A percentile compares a stretch with the other conserved stretches of the same genome.
Conservation (phyloP, 1,140 invertebrate species). For the Phortica variegata region DNA sequence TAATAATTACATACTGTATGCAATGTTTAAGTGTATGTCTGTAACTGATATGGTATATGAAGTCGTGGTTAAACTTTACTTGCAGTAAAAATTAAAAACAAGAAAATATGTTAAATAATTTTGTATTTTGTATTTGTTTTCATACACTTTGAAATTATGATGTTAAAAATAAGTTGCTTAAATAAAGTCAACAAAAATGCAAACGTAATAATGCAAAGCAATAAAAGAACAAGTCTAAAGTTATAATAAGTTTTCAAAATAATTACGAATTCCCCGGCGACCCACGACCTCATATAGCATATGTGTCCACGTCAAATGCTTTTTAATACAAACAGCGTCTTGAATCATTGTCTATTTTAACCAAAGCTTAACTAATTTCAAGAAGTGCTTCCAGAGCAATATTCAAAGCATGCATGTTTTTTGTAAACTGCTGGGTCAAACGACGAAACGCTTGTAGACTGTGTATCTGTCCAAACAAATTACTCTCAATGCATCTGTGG, state of each 20-base stretch:
- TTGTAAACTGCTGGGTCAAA: no score
- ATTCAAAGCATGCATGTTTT: no score
- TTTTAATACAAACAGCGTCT: no score
- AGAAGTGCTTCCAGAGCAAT: no score
- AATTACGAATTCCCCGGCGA: slow-evolving; percentile 6
- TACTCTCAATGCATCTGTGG: no score
- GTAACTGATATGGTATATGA: slow-evolving; percentile 46
- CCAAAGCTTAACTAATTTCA: no score
- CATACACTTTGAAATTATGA: slow-evolving; percentile 1
- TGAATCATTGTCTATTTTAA: no score
- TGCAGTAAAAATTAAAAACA: no score
- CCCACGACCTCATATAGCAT: slow-evolving; percentile 56
- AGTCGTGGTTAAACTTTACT: slow-evolving; percentile 41
- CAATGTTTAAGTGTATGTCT: slow-evolving; percentile 20
- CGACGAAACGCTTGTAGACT: no score
- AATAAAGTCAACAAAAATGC: slow-evolving; percentile 39
- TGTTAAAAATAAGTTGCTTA: slow-evolving; percentile 39
- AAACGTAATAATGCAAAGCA: slow-evolving; percentile 41
- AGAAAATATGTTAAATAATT: slow-evolving; percentile 38
- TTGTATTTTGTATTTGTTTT: slow-evolving; percentile 32
- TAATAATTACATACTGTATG: slow-evolving; percentile 11
- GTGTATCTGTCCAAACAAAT: no score
- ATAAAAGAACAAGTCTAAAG: no score
- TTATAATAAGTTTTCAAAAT: not conserved
- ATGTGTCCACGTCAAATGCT: slow-evolving; percentile 10